These are phyloP conservation scores for Micromys minutus DNA, from an alignment of 2,113 vertebrate genomes.

Conservation along the genomic window DNA sequence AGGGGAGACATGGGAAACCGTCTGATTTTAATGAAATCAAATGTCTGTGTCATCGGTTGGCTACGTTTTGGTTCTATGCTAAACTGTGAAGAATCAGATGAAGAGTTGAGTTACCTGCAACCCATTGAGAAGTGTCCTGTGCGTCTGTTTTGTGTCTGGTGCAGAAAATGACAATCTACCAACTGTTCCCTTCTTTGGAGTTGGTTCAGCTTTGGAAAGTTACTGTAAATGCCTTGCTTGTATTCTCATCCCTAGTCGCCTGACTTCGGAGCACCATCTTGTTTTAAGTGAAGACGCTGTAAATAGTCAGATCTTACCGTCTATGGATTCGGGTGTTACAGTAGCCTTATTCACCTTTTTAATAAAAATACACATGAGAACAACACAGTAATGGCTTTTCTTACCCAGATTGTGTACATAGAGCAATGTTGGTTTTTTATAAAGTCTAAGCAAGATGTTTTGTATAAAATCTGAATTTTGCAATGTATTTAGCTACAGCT, in stretches of 20 bases:
- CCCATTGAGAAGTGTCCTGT: slow-evolving; percentile 86
- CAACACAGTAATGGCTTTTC: slow-evolving; percentile 94
- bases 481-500: slow-evolving; percentile 99
- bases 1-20: slow-evolving; percentile 74
- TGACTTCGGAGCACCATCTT: slow-evolving; percentile 95
- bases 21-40: slow-evolving; percentile 80
- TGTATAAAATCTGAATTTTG: slow-evolving; percentile 99
- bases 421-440: slow-evolving; percentile 95
- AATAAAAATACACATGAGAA: slow-evolving; percentile 87
- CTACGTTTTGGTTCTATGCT: slow-evolving; percentile 89
- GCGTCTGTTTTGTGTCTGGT: slow-evolving; percentile 93
- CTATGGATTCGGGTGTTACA: slow-evolving; percentile 97
- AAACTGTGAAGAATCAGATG: slow-evolving; percentile 92
- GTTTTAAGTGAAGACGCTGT: slow-evolving; percentile 97
- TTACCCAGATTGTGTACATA: slow-evolving; percentile 96
- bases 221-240: slow-evolving; percentile 99
- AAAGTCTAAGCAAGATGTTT: slow-evolving; percentile 99
- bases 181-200: slow-evolving; percentile 94
- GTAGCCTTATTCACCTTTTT: slow-evolving; percentile 99
- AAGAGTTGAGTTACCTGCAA: slow-evolving; percentile 89
- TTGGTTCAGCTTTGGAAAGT: slow-evolving; percentile 89
- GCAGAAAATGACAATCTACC: slow-evolving; percentile 99
- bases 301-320: slow-evolving; percentile 98
- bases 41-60: slow-evolving; percentile 79
- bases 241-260: slow-evolving; percentile 93